Conservation (phyloP, 1,140 invertebrate genomes). For the Bombus impatiens region DNA sequence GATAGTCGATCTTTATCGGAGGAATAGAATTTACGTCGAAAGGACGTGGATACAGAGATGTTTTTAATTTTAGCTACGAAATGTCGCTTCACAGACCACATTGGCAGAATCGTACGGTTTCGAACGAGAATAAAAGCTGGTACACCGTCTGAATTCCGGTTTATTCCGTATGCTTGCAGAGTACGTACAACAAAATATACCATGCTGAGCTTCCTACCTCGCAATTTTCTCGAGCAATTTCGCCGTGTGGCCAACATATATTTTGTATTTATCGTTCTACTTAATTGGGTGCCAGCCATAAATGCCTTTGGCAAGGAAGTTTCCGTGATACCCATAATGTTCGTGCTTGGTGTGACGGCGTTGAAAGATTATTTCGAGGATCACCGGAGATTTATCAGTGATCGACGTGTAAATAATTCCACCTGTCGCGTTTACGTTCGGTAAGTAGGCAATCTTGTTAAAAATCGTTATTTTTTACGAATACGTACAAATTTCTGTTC, state of each 20-base stretch:
- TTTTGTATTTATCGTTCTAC: constrained; percentile 97
- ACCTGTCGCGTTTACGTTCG: constrained; percentile 95
- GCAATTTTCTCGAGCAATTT: constrained; percentile 99
- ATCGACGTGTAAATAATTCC: constrained; percentile 96
- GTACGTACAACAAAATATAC: constrained; percentile 98
- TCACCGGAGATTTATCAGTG: constrained; percentile 92
- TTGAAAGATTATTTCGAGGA: constrained; percentile 99
- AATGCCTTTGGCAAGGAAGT: constrained; percentile 98
- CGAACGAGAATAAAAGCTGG: neutral
- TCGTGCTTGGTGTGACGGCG: constrained; percentile 98
- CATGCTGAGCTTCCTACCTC: constrained; percentile 95
- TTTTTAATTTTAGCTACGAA: too few relatives aligned
- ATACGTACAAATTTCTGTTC: too few relatives aligned
- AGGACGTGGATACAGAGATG: too few relatives aligned
- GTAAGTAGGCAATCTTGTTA: constrained; percentile 84
- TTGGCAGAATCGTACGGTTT: neutral
- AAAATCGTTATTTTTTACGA: neutral
- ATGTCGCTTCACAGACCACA: too few relatives aligned
- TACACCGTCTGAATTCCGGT: neutral
- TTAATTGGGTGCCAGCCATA: constrained; percentile 97
- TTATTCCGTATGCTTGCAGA: constrained; percentile 74
- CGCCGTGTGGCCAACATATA: constrained; percentile 98
- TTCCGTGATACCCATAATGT: constrained; percentile 96
- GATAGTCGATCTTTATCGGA: too few relatives aligned
- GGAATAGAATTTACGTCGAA: too few relatives aligned